Evolutionary conservation across 1,140 invertebrate genomes (phyloP), one percentile per base, ranked within the genome.

Genomic region (Drosophila ambigua): DNA sequence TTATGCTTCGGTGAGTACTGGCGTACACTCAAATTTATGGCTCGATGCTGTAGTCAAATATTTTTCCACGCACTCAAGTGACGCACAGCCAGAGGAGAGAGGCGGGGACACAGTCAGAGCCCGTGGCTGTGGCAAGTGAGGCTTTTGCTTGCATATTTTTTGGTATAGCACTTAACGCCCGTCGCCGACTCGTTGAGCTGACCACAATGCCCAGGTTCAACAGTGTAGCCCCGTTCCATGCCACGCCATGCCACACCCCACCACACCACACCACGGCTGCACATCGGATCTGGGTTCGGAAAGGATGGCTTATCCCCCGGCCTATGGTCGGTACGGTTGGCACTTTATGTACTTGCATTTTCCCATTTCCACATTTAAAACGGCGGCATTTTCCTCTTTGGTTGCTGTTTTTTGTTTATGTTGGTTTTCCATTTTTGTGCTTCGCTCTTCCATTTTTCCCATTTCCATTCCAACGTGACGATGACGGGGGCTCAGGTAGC

Each of bases 61-160:
- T 69, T 69, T 44, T 69, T 58, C 64, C 67, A 69, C 65, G 64
- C 51, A 63, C 69, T 65, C 69, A 51, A 45, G 41, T 74, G 24
- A 64, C 65, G 52, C 60, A 74, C 54, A 39, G 35, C 31, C 23
- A n/a, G 39, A 9, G 8, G 5, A 16, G 44, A 7, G 44, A 7
- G 31, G 5, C 16, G 26, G 53, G 43, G 51, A 20, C 20, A 46
- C 8, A 9, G 13, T 2, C 26, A 39, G 9, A 5, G 35, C 11
- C 35, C 11, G 35, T 7, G 5, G 26, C 26, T 28, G 43, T 67
- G 64, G 77, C 48, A 51, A 72, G 6, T 59, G 61, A 44, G 61
- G 54, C 62, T 66, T 77, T 77, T 64, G 72, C 52, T 62, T 67
- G 77, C 77, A 79, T 81, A 77, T 66, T 82, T 81, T 77, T 73